These are phyloP conservation scores for Anguilla megastoma DNA, from an alignment of 2,797 vertebrate genomes.

Conservation along the genomic window DNA sequence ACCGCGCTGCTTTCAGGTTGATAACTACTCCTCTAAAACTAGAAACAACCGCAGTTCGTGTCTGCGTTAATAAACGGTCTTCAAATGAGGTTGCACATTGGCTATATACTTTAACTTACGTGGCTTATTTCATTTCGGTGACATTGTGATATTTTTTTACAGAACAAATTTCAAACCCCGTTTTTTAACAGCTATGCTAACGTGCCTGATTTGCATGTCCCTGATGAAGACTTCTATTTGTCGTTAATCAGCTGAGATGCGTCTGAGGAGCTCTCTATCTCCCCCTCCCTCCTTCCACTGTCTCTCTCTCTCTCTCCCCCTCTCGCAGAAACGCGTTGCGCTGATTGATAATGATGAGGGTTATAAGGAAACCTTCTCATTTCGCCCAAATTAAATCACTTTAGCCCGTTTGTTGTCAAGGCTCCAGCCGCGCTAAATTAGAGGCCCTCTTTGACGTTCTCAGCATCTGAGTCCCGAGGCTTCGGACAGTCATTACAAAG, in stretches of 20 bases:
- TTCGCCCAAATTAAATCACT: slow-evolving; percentile 37
- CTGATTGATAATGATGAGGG: slow-evolving; percentile 37
- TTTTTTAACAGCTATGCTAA: neutral
- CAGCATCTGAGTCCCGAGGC: slow-evolving; percentile 24
- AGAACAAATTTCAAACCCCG: neutral
- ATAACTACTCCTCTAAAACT: neutral
- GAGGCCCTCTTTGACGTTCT: slow-evolving; percentile 36
- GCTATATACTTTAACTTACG: neutral
- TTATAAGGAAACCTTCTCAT: slow-evolving; percentile 17
- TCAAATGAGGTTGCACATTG: neutral
- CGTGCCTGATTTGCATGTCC: slow-evolving; percentile 43
- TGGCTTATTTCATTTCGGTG: neutral
- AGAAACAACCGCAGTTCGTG: neutral
- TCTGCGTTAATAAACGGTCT: neutral
- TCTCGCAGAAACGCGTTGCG: slow-evolving; percentile 2
- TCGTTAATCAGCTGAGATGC: slow-evolving; percentile 52
- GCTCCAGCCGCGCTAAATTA: slow-evolving; percentile 37
- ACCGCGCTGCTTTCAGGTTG: neutral
- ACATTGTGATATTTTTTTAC: neutral
- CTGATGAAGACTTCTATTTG: slow-evolving; percentile 45
- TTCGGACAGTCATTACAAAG: neutral
- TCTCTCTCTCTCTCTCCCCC: neutral
- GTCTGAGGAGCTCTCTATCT: neutral
- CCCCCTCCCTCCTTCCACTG: neutral
- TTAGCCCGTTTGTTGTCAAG: slow-evolving; percentile 23